Evolutionary conservation across 2,113 vertebrate species (phyloP).

Genomic region (Stercorarius parasiticus): DNA sequence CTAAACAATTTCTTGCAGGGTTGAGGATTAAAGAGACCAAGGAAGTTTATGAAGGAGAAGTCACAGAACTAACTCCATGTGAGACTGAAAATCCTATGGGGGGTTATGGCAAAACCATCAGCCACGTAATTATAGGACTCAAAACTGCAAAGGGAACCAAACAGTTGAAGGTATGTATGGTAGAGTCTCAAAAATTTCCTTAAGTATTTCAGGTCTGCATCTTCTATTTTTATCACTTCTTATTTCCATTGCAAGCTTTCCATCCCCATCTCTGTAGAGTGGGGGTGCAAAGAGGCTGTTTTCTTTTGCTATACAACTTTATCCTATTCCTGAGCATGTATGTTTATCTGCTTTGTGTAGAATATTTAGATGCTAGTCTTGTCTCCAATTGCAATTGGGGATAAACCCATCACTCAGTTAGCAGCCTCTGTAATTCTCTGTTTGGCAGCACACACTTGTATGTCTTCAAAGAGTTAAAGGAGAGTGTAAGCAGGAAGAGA

Average conservation of each 20-base stretch:
- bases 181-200: not conserved
- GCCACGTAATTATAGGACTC: constrained; percentile 95
- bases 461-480: not conserved
- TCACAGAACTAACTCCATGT: constrained; percentile 95
- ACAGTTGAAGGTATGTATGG: constrained; percentile 87
- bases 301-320: not conserved
- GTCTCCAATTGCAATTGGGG: not conserved
- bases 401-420: not conserved
- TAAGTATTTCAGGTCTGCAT: not conserved
- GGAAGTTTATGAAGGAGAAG: constrained; percentile 98
- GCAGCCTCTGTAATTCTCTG: not conserved
- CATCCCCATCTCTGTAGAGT: not conserved
- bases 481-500: not conserved
- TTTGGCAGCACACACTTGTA: not conserved
- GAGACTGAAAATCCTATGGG: constrained; percentile 99
- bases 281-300: not conserved
- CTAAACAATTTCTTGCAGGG: constrained; percentile 74
- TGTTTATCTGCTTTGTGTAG: not conserved
- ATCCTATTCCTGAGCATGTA: not conserved
- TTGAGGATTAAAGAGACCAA: constrained; percentile 98
- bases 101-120: constrained; percentile 97
- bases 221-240: not conserved
- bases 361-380: not conserved
- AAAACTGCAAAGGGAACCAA: constrained; percentile 98
- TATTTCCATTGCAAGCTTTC: not conserved